These are phyloP conservation scores for Odontocerum albicorne DNA, from an alignment of 2,888 invertebrate species.

Conservation along the genomic window DNA sequence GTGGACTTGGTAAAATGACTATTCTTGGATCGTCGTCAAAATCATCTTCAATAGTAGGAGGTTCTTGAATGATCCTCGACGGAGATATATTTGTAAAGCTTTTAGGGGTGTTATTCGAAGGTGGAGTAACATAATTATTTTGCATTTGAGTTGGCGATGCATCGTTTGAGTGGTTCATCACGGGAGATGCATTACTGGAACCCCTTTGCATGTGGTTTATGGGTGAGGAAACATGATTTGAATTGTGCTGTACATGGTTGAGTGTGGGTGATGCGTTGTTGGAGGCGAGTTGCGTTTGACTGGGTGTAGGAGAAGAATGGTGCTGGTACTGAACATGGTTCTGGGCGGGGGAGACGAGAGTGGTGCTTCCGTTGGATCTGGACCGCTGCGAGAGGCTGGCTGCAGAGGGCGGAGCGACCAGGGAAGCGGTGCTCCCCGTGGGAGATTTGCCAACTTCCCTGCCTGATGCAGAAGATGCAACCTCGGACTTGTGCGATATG, in stretches of 20 bases:
- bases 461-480: constrained; percentile 5
- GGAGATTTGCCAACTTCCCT: constrained; percentile 21
- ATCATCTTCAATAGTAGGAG: constrained; percentile 14
- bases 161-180: not conserved
- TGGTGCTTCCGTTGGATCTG: not conserved
- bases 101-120: not conserved
- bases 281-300: no score
- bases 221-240: no score
- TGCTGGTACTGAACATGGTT: not conserved
- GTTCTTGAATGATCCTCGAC: constrained; percentile 6
- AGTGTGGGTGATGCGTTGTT: not conserved
- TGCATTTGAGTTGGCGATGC: not conserved
- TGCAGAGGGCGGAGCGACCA: constrained; percentile 1
- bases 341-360: no score
- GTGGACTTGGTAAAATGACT: constrained; percentile 12
- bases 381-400: not conserved
- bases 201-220: not conserved
- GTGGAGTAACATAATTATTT: not conserved
- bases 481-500: constrained; percentile 25
- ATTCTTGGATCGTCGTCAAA: constrained; percentile 19
- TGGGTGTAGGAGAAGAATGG: not conserved
- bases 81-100: not conserved
- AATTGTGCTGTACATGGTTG: not conserved
- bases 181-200: not conserved
- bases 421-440: constrained; percentile 20